A percentile compares a stretch with the other conserved stretches of the same genome.
Evolutionary conservation across 2,888 invertebrate species (phyloP).

Genomic region (Formica aserva): DNA sequence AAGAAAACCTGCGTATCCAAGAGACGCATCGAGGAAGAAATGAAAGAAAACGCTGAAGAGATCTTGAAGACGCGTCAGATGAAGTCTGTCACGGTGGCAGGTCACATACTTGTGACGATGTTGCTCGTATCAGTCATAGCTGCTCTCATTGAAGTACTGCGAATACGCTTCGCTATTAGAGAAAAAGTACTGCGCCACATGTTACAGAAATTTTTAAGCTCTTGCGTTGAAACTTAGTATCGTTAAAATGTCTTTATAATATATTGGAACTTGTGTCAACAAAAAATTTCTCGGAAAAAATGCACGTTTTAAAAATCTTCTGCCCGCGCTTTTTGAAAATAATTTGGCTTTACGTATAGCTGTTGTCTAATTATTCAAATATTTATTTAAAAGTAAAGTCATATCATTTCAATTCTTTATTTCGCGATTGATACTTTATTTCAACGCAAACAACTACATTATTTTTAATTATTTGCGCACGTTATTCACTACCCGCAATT

Average conservation of each 20-base stretch:
- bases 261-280: neutral
- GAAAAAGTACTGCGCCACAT: slow-evolving; percentile 76
- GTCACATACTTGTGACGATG: slow-evolving; percentile 81
- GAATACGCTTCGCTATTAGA: slow-evolving; percentile 77
- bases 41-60: slow-evolving; percentile 57
- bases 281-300: neutral
- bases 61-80: slow-evolving; percentile 64
- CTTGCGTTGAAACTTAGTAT: slow-evolving; percentile 45
- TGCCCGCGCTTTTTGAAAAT: neutral
- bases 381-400: neutral
- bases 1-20: slow-evolving; percentile 42
- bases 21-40: slow-evolving; percentile 57
- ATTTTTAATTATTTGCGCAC: slow-evolving; percentile 13
- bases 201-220: slow-evolving; percentile 27
- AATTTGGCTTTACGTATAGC: neutral
- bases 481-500: neutral
- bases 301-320: neutral
- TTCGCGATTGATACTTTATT: slow-evolving; percentile 1
- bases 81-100: slow-evolving; percentile 79
- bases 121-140: slow-evolving; percentile 80
- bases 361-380: neutral
- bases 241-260: neutral
- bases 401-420: neutral
- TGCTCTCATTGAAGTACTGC: slow-evolving; percentile 81
- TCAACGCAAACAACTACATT: slow-evolving; percentile 17